These are phyloP conservation scores for Numenius arquata DNA, from an alignment of 2,113 vertebrate genomes.

Conservation along the genomic window DNA sequence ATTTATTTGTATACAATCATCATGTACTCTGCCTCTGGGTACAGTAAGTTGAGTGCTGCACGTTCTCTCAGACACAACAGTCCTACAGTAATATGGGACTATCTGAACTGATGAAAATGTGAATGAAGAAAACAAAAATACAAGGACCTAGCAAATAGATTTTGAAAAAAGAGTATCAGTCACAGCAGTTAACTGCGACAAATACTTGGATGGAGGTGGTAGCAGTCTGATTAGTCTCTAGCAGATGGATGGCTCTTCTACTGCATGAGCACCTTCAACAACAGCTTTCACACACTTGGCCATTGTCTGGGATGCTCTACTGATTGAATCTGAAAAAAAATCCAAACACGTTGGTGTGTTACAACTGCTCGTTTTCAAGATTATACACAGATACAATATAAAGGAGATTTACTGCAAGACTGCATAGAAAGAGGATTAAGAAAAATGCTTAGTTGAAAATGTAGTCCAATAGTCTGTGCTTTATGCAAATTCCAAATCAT, in stretches of 20 bases:
- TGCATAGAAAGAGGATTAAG: background rate
- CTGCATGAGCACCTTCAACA: conserved; percentile 90
- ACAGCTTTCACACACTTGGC: conserved; percentile 97
- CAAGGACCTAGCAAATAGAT: background rate
- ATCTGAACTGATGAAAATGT: conserved; percentile 16
- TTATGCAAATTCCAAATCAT: background rate
- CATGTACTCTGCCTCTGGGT: background rate
- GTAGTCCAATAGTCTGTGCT: background rate
- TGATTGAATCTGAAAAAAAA: conserved; percentile 86
- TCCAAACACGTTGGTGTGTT: background rate
- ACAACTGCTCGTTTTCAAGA: background rate
- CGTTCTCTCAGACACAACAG: conserved; percentile 43
- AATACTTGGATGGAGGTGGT: background rate
- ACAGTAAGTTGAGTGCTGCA: conserved; percentile 7
- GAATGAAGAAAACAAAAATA: conserved; percentile 18
- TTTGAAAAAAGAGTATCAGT: background rate
- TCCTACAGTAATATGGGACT: conserved; percentile 34
- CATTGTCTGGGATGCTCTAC: conserved; percentile 97
- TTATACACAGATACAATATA: background rate
- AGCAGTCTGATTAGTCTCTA: conserved; percentile 39
- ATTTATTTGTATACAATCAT: conserved; percentile 62
- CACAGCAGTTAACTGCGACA: conserved; percentile 1
- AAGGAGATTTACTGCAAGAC: background rate
- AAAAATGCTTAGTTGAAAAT: background rate
- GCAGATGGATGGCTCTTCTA: conserved; percentile 93